phyloP scores from a whole-genome alignment of 37 sponge, comb jelly and placozoan species.

The Mnemiopsis leidyi region DNA sequence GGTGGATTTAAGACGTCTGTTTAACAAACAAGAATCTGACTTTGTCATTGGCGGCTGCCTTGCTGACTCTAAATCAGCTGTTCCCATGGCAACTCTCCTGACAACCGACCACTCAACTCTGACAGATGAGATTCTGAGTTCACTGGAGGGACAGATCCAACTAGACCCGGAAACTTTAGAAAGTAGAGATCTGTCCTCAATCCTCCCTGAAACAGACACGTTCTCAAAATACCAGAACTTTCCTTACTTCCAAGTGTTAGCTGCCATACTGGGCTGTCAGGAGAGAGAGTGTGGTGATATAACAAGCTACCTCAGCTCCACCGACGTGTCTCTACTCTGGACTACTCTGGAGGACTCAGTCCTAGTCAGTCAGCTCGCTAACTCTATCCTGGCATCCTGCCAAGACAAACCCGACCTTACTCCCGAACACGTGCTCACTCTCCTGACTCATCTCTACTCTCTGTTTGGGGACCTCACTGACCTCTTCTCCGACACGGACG shows the following conservation, averaged over 20 bases:
- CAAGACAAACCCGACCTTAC: neutral
- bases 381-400: neutral
- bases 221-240: conserved; percentile 37
- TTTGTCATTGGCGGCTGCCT: neutral
- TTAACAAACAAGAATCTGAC: conserved; percentile 17
- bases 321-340: conserved; percentile 28
- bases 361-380: conserved; percentile 18
- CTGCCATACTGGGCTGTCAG: neutral
- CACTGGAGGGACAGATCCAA: conserved; percentile 36
- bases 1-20: conserved; percentile 32
- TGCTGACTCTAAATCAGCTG: conserved; percentile 6
- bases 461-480: conserved; percentile 21
- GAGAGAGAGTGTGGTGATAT: neutral
- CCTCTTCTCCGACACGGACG: neutral
- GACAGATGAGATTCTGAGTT: neutral
- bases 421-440: neutral
- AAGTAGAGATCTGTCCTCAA: conserved; percentile 25
- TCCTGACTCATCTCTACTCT: neutral
- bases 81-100: conserved; percentile 41
- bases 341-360: neutral
- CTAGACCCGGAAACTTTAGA: conserved; percentile 19
- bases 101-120: neutral
- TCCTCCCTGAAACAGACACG: conserved; percentile 34
- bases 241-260: conserved; percentile 33
- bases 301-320: neutral